Evolutionary conservation across 2,888 invertebrate genomes (phyloP), one percentile per base, ranked within the genome.

Genomic region (Caenorhabditis auriculariae): DNA sequence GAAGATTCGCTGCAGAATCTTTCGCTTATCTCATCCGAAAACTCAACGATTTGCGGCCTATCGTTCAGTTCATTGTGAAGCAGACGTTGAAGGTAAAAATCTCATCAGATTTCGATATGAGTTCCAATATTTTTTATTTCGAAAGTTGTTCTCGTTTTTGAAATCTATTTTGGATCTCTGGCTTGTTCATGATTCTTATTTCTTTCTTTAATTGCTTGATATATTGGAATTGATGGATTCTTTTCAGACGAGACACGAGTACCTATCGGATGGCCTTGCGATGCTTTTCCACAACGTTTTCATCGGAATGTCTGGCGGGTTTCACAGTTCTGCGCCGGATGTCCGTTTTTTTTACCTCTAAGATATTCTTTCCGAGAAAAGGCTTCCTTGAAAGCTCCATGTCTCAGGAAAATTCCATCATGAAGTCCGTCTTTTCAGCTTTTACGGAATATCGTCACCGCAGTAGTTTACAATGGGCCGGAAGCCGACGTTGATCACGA

Each of bases 1-100:
- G 90, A 71, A 89, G 89, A 78, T 96, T 95, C 87, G 93, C 94
- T 4, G 91, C 93, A 0, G 93, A 95, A 84, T 91, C 93, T 83
- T 94, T 95, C 86, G 90, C 94, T 0, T 95, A 92, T 85, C 89
- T 96, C 1, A 90, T 92, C 3, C 86, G 94, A 67, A 84, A 84
- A 80, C 82, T 83, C 45, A 63, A 59, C 4, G 63, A 61, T 44
- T 48, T 76, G 17, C 52, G 55, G 4, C 60, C 64, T n/a, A 32
- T 72, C n/a, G 42, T 54, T 4, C 17, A 26, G 9, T 72, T 64
- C 38, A 56, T 75, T 6, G 51, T 59, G n/a, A 56, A 60, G 19
- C 61, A 71, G 44, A 57, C 74, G 2, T 55, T 50, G 21, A 69
- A 66, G 23, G 60, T 64, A 37, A 41, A 29, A 41, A 42, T 39